These are phyloP conservation scores for Acholoe squamosa DNA, from an alignment of 2,888 invertebrate genomes.

Conservation along the genomic window DNA sequence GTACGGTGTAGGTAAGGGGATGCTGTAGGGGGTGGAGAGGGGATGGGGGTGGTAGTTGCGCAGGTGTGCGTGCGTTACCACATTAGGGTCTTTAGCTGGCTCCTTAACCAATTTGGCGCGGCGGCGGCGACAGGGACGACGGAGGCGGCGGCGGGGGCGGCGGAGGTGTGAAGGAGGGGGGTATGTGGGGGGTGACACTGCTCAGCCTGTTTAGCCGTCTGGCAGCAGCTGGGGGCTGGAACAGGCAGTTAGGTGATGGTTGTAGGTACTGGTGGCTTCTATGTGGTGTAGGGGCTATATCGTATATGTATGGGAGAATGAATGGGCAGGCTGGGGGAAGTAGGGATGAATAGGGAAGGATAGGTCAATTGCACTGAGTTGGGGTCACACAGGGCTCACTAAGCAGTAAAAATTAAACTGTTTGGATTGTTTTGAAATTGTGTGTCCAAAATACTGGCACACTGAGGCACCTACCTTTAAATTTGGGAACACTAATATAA, in stretches of 20 bases:
- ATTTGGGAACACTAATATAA: too few relatives aligned
- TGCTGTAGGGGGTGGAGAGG: neutral
- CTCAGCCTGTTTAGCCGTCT: neutral
- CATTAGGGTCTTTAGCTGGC: constrained; percentile 52
- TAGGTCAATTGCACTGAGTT: too few relatives aligned
- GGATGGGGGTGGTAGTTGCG: neutral
- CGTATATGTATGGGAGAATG: too few relatives aligned
- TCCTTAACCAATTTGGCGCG: constrained; percentile 56
- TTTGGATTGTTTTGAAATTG: too few relatives aligned
- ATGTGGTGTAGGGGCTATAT: neutral
- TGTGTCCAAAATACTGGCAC: too few relatives aligned
- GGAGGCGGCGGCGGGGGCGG: constrained; percentile 42
- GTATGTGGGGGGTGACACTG: constrained; percentile 42
- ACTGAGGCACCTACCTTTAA: too few relatives aligned
- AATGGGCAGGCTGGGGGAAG: too few relatives aligned
- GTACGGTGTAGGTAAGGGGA: neutral
- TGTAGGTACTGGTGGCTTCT: constrained; percentile 12
- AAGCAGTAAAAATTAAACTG: too few relatives aligned
- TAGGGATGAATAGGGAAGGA: too few relatives aligned
- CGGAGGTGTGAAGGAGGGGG: neutral
- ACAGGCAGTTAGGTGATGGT: neutral
- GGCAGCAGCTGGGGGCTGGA: neutral
- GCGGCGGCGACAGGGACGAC: neutral
- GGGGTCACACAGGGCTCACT: too few relatives aligned
- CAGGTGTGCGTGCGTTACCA: constrained; percentile 61